These are phyloP conservation scores for Drosophila eohydei DNA, from an alignment of 2,888 invertebrate genomes.

Conservation along the genomic window DNA sequence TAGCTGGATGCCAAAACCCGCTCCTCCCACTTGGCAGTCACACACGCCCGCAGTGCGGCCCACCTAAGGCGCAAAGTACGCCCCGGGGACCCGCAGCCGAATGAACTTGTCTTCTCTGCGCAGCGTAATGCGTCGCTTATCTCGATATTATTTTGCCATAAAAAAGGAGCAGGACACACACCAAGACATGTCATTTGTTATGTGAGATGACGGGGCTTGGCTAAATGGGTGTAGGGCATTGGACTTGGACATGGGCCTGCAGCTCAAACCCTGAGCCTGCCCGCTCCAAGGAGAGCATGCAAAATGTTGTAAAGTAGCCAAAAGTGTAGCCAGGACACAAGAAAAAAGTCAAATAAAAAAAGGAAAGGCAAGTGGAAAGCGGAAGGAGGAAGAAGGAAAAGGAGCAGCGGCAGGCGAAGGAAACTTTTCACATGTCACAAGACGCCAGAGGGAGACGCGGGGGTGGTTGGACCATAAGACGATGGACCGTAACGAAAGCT, in stretches of 20 bases:
- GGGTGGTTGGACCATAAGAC: slow-evolving; percentile 23
- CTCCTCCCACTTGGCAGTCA: not conserved
- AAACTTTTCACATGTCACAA: slow-evolving; percentile 74
- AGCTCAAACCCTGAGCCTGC: not conserved
- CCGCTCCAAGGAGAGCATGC: slow-evolving; percentile 42
- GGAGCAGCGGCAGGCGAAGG: slow-evolving; percentile 22
- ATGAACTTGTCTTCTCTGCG: slow-evolving; percentile 25
- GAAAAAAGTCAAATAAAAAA: slow-evolving; percentile 53
- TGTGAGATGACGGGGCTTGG: slow-evolving; percentile 46
- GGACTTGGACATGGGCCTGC: slow-evolving; percentile 5
- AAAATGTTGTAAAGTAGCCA: slow-evolving; percentile 67
- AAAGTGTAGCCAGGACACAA: slow-evolving; percentile 44
- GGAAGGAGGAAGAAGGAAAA: slow-evolving; percentile 4
- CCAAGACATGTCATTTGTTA: slow-evolving; percentile 70
- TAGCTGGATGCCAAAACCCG: not conserved
- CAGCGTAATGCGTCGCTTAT: slow-evolving; percentile 70
- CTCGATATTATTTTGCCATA: slow-evolving; percentile 77
- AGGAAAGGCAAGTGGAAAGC: slow-evolving; percentile 10
- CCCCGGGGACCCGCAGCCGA: slow-evolving; percentile 70
- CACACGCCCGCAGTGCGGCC: slow-evolving; percentile 6
- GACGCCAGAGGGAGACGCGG: not conserved
- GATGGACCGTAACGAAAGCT: slow-evolving; percentile 76
- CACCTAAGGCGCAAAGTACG: slow-evolving; percentile 49
- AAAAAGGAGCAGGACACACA: slow-evolving; percentile 44
- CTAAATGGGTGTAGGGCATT: not conserved